These are phyloP conservation scores for Gonioctena quinquepunctata DNA, from an alignment of 1,140 invertebrate genomes.

Conservation along the genomic window DNA sequence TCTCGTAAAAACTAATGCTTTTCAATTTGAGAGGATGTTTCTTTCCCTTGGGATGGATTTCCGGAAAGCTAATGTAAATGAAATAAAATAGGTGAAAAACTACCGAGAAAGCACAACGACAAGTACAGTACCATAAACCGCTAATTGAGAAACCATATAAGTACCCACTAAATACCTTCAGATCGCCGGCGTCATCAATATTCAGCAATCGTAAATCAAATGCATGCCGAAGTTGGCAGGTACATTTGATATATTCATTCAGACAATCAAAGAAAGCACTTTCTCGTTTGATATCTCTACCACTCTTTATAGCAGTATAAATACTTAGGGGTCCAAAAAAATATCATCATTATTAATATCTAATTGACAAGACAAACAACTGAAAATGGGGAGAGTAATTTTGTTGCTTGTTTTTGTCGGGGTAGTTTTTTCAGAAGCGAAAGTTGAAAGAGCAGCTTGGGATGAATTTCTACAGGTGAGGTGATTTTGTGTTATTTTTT, in stretches of 20 bases:
- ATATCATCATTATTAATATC: background rate
- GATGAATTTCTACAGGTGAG: constrained; percentile 12
- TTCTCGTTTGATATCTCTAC: background rate
- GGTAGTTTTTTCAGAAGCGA: constrained; percentile 15
- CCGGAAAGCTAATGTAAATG: too few relatives aligned
- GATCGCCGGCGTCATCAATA: too few relatives aligned
- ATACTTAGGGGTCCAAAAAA: constrained; percentile 21
- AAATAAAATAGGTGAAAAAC: too few relatives aligned
- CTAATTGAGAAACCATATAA: too few relatives aligned
- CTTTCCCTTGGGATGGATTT: too few relatives aligned
- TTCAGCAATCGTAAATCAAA: background rate
- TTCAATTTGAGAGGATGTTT: too few relatives aligned
- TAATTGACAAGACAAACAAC: background rate
- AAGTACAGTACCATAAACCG: too few relatives aligned
- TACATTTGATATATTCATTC: background rate
- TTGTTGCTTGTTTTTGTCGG: constrained; percentile 8
- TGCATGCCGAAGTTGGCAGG: background rate
- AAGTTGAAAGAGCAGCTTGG: constrained; percentile 24
- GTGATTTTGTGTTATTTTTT: background rate
- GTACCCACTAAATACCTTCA: too few relatives aligned
- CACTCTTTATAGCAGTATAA: constrained; percentile 29
- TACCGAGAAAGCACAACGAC: too few relatives aligned
- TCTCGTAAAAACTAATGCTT: too few relatives aligned
- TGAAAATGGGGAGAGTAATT: constrained; percentile 7
- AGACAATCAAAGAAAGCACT: background rate